phyloP scores from a whole-genome alignment of 2,888 invertebrate genomes.

The Hermodice carunculata region DNA sequence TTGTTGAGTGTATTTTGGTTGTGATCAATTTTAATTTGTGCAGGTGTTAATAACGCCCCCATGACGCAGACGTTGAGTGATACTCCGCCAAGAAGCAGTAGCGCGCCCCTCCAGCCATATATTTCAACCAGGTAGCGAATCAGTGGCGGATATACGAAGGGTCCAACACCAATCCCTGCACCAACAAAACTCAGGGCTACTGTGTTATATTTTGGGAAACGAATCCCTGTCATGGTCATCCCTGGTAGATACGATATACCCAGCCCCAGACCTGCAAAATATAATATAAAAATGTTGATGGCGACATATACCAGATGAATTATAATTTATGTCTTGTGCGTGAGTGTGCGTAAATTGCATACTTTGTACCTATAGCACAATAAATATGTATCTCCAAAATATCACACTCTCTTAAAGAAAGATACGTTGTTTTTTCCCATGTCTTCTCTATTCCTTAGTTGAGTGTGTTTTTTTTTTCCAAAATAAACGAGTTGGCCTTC shows the following conservation, averaged over 20 bases:
- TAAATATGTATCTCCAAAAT: no score
- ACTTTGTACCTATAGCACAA: no score
- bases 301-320: not conserved
- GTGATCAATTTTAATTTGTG: not conserved
- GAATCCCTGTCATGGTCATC: slow-evolving; percentile 20
- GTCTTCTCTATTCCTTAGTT: no score
- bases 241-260: slow-evolving; percentile 29
- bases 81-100: slow-evolving; percentile 25
- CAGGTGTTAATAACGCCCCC: slow-evolving; percentile 18
- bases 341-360: no score
- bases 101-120: slow-evolving; percentile 33
- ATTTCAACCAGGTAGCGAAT: slow-evolving; percentile 7
- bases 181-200: slow-evolving; percentile 29
- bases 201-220: slow-evolving; percentile 25
- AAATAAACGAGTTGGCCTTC: no score
- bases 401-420: no score
- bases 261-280: slow-evolving; percentile 26
- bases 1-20: no score
- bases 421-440: no score
- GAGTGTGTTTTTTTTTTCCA: no score
- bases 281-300: not conserved
- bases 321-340: no score
- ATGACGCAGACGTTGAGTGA: slow-evolving; percentile 20
- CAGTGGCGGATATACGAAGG: slow-evolving; percentile 21
- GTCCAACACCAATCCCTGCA: slow-evolving; percentile 29